phyloP scores from a whole-genome alignment of 2,888 invertebrate genomes.

The Folsomia manolachei region DNA sequence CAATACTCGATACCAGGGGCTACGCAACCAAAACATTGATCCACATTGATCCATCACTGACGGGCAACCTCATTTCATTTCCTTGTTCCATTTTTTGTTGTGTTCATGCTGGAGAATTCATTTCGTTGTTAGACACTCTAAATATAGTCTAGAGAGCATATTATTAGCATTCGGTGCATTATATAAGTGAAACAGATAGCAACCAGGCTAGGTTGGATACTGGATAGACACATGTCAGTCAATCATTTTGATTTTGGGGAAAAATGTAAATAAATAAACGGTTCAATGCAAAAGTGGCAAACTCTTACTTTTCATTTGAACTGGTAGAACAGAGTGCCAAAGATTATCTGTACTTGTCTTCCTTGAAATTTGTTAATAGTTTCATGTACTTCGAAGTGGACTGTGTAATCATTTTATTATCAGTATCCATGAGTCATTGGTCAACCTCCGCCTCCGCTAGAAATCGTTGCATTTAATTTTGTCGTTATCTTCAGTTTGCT shows the following conservation, averaged over 20 bases:
- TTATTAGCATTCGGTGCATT: too few relatives aligned
- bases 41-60: not conserved
- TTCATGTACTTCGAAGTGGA: too few relatives aligned
- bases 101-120: not conserved
- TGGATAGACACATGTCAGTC: not conserved
- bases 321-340: too few relatives aligned
- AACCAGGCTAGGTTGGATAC: not conserved
- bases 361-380: too few relatives aligned
- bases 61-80: not conserved
- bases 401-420: too few relatives aligned
- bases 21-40: not conserved
- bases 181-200: not conserved
- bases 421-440: too few relatives aligned
- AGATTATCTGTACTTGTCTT: too few relatives aligned
- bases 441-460: too few relatives aligned
- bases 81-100: not conserved
- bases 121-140: not conserved
- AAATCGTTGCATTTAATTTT: too few relatives aligned
- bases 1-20: not conserved
- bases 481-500: too few relatives aligned
- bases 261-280: not conserved
- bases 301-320: too few relatives aligned
- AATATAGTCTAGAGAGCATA: not conserved
- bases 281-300: too few relatives aligned
- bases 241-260: not conserved